Base-by-base conservation (phyloP, 2,113 vertebrate species). In the Carassius auratus region DNA sequence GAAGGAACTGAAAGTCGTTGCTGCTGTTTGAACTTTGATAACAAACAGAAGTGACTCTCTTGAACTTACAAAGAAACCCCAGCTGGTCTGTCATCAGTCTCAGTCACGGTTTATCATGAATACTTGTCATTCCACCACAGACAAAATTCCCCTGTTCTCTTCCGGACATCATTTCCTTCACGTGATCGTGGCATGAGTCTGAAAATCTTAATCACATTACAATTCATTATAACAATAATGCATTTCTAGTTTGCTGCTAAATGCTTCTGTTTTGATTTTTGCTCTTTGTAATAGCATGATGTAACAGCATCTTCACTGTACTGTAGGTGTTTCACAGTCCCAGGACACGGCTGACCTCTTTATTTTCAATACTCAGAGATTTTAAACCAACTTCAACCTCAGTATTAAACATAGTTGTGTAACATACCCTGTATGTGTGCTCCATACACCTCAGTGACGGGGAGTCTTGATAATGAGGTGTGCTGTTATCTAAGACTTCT, bases 1-100 rank as follows among this genome's bases (percentile, higher is more conserved):
- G 48, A 76, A 76, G 61, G n/a, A 66, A 81, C 59, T 19, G n/a
- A 66, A 81, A 26, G n/a, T 52, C 15, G 14, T 19, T 23, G 76
- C 21, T 23, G 21, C 23, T 78, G 55, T 79, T 62, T 66, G 14
- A 45, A 81, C 78, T 66, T 42, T 62, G 61, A 66, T 30, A 7
- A 78, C 8, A 59, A 30, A 45, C 19, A 12, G 21, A 14, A 73
- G 36, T 78, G 30, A 78, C 76, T 61, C 19, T 61, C 50, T 61
- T 36, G 19, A 55, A 19, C 19, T 61, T 78, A 8, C 19, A 62
- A 52, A 45, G n/a, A 80, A 26, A 66, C 13, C 19, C 38, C 7
- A 23, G 21, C 61, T 45, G 61, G 61, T 23, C 45, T 80, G 7
- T 23, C 7, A 26, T 45, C 36, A 45, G 36, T n/a, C 21, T 13